Evolutionary conservation across 2,888 invertebrate genomes (phyloP), one percentile per base, ranked within the genome.

Genomic region (Plutella xylostella): DNA sequence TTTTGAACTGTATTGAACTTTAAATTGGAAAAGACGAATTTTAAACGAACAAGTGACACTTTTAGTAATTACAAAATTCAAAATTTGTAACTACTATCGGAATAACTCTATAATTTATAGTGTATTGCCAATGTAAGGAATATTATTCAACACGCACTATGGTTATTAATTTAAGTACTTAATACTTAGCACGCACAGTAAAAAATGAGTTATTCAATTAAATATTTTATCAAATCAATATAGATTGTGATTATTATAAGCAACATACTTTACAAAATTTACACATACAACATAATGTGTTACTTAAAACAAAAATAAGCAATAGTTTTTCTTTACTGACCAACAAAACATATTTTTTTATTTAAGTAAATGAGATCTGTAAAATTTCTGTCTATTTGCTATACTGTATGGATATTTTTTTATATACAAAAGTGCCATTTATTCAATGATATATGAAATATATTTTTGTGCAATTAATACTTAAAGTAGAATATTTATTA

Each of bases 351-450:
- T n/a, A n/a, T n/a, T n/a, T n/a, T n/a, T 25, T 5, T 25, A 25
- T 25, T 25, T 7, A 25, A 25, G 9, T 7, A 7, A 25, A 25
- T 25, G 57, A 61, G 53, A 55, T 62, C 55, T 63, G 60, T 51
- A 55, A 58, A 63, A 19, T 4, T 9, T 33, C 5, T n/a, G 59
- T 63, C 63, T 72, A 72, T 65, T 70, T 72, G 70, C 63, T 73
- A 66, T 62, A 53, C 6, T 39, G 25, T 39, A 39, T 2, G 17
- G 17, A 15, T 34, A 17, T 5, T 34, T 33, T 34, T 34, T 34
- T 34, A 67, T 67, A 72, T 72, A 66, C 60, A 48, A 67, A 72
- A 73, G 80, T 82, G 80, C 79, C 80, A 79, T 79, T 51, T 48
- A 48, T 38, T 47, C 45, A 49, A 54, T 49, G 50, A 45, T 46